Conservation (phyloP, 1,140 invertebrate species). For the Pseudomyrmex cubaensis region DNA sequence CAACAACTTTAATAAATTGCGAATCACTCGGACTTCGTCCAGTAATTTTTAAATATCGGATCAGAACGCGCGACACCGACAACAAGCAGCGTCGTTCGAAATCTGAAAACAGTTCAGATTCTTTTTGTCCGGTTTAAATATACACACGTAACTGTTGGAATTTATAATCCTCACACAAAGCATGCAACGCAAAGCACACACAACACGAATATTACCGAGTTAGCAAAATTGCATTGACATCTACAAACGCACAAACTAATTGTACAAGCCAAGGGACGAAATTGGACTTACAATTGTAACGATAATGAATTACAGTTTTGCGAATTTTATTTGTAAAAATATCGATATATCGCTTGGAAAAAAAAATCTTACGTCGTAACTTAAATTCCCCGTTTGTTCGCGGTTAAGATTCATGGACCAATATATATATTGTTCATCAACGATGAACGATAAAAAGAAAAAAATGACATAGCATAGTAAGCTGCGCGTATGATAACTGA, state of each 20-base stretch:
- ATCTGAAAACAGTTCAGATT: background rate
- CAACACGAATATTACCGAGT: too few species aligned
- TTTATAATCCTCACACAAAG: constrained; percentile 8
- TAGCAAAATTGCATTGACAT: constrained; percentile 5
- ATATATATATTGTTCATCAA: constrained; percentile 5
- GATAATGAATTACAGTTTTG: constrained; percentile 20
- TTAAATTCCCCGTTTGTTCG: constrained; percentile 8
- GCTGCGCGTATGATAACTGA: constrained; percentile 16
- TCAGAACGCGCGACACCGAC: too few species aligned
- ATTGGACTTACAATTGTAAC: constrained; percentile 12
- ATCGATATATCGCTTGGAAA: constrained; percentile 5
- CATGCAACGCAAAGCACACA: too few species aligned
- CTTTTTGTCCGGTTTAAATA: background rate
- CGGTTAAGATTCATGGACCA: constrained; percentile 3
- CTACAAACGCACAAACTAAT: constrained; percentile 50
- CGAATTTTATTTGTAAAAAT: constrained; percentile 21
- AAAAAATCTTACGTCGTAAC: too few species aligned
- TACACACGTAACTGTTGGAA: background rate
- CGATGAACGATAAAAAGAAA: background rate
- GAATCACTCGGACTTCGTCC: too few species aligned
- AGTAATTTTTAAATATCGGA: too few species aligned
- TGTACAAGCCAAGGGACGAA: constrained; percentile 3
- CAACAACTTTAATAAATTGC: too few species aligned
- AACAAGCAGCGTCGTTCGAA: too few species aligned
- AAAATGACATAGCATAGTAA: background rate